Percentiles rank a stretch among this genome's conserved stretches.
phyloP scores from a whole-genome alignment of 2,113 vertebrate genomes.

The Siphamia tubifer region DNA sequence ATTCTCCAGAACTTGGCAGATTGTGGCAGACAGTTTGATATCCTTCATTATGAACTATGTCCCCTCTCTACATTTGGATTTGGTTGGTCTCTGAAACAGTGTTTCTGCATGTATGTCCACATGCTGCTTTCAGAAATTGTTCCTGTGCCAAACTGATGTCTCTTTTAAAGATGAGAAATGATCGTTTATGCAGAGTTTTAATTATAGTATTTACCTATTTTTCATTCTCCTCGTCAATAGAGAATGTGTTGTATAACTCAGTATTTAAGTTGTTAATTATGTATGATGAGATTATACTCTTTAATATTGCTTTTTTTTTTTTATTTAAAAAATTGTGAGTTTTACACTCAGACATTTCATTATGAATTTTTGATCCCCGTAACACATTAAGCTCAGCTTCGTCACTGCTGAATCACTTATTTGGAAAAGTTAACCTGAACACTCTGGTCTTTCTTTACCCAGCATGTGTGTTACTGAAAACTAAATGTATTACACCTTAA shows the following conservation, averaged over 20 bases:
- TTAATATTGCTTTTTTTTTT: constrained; percentile 37
- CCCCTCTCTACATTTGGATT: background rate
- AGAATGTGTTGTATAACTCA: constrained; percentile 5
- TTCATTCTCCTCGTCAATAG: constrained; percentile 14
- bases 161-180: constrained; percentile 5
- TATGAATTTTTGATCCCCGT: background rate
- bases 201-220: constrained; percentile 41
- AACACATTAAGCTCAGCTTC: background rate
- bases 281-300: constrained; percentile 20
- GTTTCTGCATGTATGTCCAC: constrained; percentile 39
- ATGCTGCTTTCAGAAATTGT: constrained; percentile 47
- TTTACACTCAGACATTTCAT: background rate
- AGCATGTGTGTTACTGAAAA: constrained; percentile 25
- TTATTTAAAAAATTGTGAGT: constrained; percentile 13
- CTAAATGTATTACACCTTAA: constrained; percentile 3
- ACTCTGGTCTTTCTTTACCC: background rate
- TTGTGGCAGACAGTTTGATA: background rate
- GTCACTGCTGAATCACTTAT: background rate
- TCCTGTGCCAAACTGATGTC: constrained; percentile 27
- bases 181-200: background rate
- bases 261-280: constrained; percentile 34
- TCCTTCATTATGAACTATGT: constrained; percentile 20
- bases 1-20: background rate
- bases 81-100: constrained; percentile 34
- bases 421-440: constrained; percentile 1